Percentiles rank a stretch among this genome's conserved stretches.
phyloP scores from a whole-genome alignment of 2,797 vertebrate species.

The Lepidocolaptes lacrymiger region DNA sequence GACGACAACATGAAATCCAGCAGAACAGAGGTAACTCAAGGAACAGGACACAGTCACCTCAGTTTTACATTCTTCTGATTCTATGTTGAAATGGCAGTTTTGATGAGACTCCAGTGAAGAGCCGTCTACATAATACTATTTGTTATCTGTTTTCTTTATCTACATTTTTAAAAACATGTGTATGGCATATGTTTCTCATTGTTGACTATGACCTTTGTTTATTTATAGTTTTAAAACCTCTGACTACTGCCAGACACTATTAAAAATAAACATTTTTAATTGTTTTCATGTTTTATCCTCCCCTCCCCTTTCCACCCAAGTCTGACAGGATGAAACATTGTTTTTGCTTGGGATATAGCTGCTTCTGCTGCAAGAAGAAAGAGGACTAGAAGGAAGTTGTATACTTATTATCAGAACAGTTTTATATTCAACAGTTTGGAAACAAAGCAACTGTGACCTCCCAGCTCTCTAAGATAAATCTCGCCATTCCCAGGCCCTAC shows the following conservation, averaged over 20 bases:
- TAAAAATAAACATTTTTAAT: conserved; percentile 73
- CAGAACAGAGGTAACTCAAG: not conserved
- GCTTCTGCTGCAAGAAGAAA: conserved; percentile 16
- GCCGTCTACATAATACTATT: not conserved
- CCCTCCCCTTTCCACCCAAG: conserved; percentile 55
- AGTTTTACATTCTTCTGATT: not conserved
- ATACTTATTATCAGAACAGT: conserved; percentile 5
- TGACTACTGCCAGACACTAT: conserved; percentile 68
- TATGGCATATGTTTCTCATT: conserved; percentile 63
- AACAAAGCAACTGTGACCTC: not conserved
- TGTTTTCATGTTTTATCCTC: conserved; percentile 66
- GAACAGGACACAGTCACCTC: not conserved
- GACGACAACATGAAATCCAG: not conserved
- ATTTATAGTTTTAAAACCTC: conserved; percentile 66
- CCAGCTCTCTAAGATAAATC: not conserved
- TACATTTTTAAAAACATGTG: conserved; percentile 42
- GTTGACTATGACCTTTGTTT: conserved; percentile 54
- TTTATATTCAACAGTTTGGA: not conserved
- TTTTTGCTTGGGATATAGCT: conserved; percentile 40
- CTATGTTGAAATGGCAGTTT: not conserved
- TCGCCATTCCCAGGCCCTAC: conserved; percentile 21
- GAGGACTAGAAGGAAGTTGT: conserved; percentile 1
- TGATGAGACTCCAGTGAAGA: not conserved
- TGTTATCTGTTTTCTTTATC: conserved; percentile 45
- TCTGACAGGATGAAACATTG: conserved; percentile 67